Base-by-base conservation (phyloP, 2,888 invertebrate species). In the Daptonema setosum region DNA sequence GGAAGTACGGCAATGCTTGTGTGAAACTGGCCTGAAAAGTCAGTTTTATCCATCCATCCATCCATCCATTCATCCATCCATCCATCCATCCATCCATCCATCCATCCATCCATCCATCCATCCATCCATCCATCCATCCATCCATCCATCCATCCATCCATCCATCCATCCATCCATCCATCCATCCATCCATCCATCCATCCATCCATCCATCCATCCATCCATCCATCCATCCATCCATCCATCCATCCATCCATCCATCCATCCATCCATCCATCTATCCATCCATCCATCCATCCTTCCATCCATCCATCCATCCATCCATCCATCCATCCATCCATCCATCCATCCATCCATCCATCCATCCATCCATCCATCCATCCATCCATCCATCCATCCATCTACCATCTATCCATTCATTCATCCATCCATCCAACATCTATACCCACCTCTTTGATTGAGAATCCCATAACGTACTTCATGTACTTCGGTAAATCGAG, bases 1-100 rank as follows among this genome's bases (percentile, higher is more conserved):
- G 81, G 24, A 88, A 72, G 70, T 90, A 90, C 0, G 90, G 90
- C 50, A 88, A 75, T 0, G 87, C 87, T 0, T 87, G 82, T 55
- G 86, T 70, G 67, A 83, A 81, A 2, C 88, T 88, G 8, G 86
- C 83, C 68, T 84, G 79, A 14, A 81, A 79, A 84, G 75, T n/a
- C 20, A 55, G 48, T 26, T 55, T 54, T 17, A n/a, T n/a, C 14
- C 20, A 28, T 11, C n/a, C 54, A 22, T 45, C 8, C 8, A 11
- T 8, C 17, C 35, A 8, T 11, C 35, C 17, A 17, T 35, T 17
- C 35, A 11, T 8, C n/a, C 29, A n/a, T n/a, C 14, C 20, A 28
- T 11, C n/a, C 54, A 22, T 45, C 8, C 8, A 11, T 8, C 17
- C 35, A 8, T 11, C 35, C 17, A 17, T 35, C 35, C 35, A 11